Evolutionary conservation across 2,888 invertebrate species (phyloP).

Genomic region (Chymomyza caudatula): DNA sequence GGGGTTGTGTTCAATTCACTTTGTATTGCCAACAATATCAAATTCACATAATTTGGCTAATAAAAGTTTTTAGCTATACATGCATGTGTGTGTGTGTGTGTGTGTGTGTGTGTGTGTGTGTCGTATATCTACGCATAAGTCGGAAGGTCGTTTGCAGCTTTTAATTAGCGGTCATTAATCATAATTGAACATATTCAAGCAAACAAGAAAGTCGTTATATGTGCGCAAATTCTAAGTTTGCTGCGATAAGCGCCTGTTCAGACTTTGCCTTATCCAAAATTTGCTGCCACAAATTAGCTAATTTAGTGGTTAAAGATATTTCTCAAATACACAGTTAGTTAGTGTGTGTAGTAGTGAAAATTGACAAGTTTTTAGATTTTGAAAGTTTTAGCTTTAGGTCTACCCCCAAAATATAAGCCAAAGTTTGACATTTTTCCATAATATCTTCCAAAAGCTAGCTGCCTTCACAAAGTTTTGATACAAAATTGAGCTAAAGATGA

Average conservation of each 20-base stretch:
- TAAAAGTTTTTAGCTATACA: constrained; percentile 6
- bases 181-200: constrained; percentile 39
- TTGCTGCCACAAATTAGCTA: neutral
- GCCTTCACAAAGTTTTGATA: too few species aligned
- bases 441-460: too few species aligned
- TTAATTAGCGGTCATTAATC: constrained; percentile 49
- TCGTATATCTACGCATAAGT: neutral
- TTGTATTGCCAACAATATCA: constrained; percentile 4
- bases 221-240: constrained; percentile 6
- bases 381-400: too few species aligned
- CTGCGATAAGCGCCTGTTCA: neutral
- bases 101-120: neutral
- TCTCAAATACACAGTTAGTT: neutral
- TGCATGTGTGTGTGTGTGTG: neutral
- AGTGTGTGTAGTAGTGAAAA: too few species aligned
- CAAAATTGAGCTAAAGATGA: too few species aligned
- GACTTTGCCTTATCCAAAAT: neutral
- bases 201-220: constrained; percentile 19
- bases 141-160: constrained; percentile 27
- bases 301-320: neutral
- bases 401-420: too few species aligned
- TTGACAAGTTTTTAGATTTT: too few species aligned
- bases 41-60: constrained; percentile 18
- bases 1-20: constrained; percentile 1
- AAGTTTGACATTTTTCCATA: too few species aligned